phyloP scores from a whole-genome alignment of 1,140 invertebrate genomes.

The Onthophagus taurus region DNA sequence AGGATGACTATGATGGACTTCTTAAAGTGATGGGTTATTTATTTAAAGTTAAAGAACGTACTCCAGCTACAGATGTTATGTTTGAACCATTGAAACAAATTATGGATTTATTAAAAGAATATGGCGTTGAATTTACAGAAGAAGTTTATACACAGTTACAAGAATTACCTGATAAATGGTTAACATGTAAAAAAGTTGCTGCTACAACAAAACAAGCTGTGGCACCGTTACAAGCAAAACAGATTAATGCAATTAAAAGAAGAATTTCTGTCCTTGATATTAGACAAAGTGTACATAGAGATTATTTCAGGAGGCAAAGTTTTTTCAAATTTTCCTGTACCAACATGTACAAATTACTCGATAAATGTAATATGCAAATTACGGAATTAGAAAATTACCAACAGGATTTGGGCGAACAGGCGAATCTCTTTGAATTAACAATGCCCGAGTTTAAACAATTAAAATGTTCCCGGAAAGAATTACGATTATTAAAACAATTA shows the following conservation, averaged over 20 bases:
- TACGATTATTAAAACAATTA: slow-evolving; percentile 68
- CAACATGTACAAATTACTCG: slow-evolving; percentile 64
- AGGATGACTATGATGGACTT: slow-evolving; percentile 56
- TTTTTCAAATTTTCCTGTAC: slow-evolving; percentile 65
- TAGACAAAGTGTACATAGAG: slow-evolving; percentile 63
- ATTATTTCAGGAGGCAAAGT: slow-evolving; percentile 55
- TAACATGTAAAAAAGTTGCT: slow-evolving; percentile 65
- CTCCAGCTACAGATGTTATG: slow-evolving; percentile 55
- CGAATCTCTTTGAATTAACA: slow-evolving; percentile 76
- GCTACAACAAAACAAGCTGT: slow-evolving; percentile 74
- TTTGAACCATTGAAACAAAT: slow-evolving; percentile 74
- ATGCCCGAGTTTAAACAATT: slow-evolving; percentile 73
- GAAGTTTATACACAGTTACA: slow-evolving; percentile 47
- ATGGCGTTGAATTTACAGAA: slow-evolving; percentile 66
- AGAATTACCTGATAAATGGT: slow-evolving; percentile 83
- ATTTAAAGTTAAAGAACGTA: slow-evolving; percentile 50
- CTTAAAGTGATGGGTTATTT: slow-evolving; percentile 51
- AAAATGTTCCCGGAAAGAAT: slow-evolving; percentile 62
- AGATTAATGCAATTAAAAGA: slow-evolving; percentile 51
- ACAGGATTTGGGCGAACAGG: slow-evolving; percentile 57
- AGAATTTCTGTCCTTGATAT: slow-evolving; percentile 67
- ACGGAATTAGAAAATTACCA: slow-evolving; percentile 60
- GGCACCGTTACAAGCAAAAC: slow-evolving; percentile 60
- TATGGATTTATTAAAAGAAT: slow-evolving; percentile 60
- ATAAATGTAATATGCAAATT: slow-evolving; percentile 62